Evolutionary conservation across 2,797 vertebrate genomes (phyloP), one percentile per base, ranked within the genome.

Genomic region (Diplodus puntazzo): DNA sequence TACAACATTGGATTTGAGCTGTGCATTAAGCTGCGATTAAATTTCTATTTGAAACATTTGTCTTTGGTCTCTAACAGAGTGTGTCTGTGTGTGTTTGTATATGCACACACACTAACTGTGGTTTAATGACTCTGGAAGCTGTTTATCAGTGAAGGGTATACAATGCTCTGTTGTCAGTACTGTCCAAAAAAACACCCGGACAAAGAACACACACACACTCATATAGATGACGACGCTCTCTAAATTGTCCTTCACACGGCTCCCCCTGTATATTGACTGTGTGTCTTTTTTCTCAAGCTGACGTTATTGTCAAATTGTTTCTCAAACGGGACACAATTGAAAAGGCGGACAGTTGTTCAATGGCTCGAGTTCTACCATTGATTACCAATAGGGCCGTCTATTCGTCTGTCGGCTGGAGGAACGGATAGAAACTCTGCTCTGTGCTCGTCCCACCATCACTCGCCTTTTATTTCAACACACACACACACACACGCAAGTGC

Each of bases 271-370:
- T 98, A 98, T 98, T 95, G 97, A 98, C 97, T 95, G 91, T 78
- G 94, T 95, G 94, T 96, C 95, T 96, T 91, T 87, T 90, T 89
- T 96, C 96, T 95, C 95, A 95, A 94, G 92, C 95, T 95, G 94
- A 97, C 95, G 95, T 98, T 98, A 98, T 98, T 98, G 97, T 97
- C 96, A 97, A 98, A 98, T 97, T 98, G 97, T 98, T 98, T 97
- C 96, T 97, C 96, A 97, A 98, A 97, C 96, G 95, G 96, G 96
- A 95, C 94, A 95, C 97, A 98, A 97, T 97, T 97, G 97, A 97
- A 96, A 96, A 97, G 91, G 95, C 95, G 94, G 97, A 98, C 97
- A 98, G 97, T 96, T 99, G 96, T 97, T 98, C 97, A 97, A 98
- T 98, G 95, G 94, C 95, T 92, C 87, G 92, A 94, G 87, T 95